Conservation (phyloP, 2,888 invertebrate species). For the Apamea anceps region DNA sequence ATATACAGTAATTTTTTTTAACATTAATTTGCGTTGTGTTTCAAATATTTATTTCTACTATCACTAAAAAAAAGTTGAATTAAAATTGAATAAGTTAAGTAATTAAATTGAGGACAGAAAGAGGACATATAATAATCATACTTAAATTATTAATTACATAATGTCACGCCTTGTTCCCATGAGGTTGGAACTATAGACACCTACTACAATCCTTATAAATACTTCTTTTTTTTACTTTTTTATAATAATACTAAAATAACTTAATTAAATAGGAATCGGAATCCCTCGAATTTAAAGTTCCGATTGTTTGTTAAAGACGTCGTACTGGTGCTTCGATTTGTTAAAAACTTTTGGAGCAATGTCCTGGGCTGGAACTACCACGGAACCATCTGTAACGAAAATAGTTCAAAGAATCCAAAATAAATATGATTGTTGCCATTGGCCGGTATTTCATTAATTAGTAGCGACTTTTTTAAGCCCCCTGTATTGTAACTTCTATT, state of each 20-base stretch:
- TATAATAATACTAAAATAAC: neutral
- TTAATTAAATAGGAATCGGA: neutral
- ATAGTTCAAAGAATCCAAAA: neutral
- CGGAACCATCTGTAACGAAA: slow-evolving; percentile 20
- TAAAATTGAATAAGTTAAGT: neutral
- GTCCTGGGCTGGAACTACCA: slow-evolving; percentile 32
- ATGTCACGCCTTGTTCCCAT: neutral
- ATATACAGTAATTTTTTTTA: neutral
- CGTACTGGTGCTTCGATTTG: neutral
- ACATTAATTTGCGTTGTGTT: neutral
- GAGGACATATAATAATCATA: neutral
- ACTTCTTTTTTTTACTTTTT: neutral
- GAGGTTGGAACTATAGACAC: neutral
- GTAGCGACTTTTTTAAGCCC: neutral
- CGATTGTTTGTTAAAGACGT: slow-evolving; percentile 14
- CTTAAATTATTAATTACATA: neutral
- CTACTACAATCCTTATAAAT: neutral
- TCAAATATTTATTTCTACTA: neutral
- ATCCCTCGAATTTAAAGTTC: slow-evolving; percentile 2
- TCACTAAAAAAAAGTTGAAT: too few species aligned
- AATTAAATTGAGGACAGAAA: neutral
- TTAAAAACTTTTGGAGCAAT: slow-evolving; percentile 14
- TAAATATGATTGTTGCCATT: neutral
- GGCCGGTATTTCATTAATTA: neutral
- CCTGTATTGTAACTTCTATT: too few species aligned